phyloP scores from a whole-genome alignment of 2,888 invertebrate genomes.

The Cataglyphis albicans region DNA sequence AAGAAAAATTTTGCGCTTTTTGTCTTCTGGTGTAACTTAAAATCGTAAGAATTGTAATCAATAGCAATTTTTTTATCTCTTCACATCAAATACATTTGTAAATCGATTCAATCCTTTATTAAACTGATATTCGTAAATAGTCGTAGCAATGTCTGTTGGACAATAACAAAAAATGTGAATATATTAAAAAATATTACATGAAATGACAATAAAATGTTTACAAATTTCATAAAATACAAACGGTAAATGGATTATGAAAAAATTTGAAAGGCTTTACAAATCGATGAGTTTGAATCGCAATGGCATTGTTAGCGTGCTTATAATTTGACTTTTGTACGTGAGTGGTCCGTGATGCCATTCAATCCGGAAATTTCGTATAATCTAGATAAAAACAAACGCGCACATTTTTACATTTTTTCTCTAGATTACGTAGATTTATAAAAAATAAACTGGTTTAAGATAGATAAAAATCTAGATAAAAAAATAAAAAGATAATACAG shows the following conservation, averaged over 20 bases:
- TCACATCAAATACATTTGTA: neutral
- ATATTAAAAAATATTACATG: neutral
- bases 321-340: constrained; percentile 91
- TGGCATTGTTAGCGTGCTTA: constrained; percentile 91
- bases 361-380: constrained; percentile 90
- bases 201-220: neutral
- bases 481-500: neutral
- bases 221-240: neutral
- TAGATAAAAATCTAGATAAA: neutral
- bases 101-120: neutral
- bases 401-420: neutral
- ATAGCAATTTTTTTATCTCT: neutral
- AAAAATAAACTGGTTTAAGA: neutral
- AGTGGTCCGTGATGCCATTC: constrained; percentile 90
- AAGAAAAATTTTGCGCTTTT: neutral
- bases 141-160: too few species aligned
- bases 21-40: neutral
- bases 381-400: constrained; percentile 86
- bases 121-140: too few species aligned
- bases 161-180: neutral
- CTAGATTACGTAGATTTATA: neutral
- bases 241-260: neutral
- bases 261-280: constrained; percentile 8
- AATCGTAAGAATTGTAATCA: neutral
- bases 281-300: constrained; percentile 83